Percentiles rank a stretch among this genome's conserved stretches.
phyloP scores from a whole-genome alignment of 2,113 vertebrate species.

The Ceratotherium simum region DNA sequence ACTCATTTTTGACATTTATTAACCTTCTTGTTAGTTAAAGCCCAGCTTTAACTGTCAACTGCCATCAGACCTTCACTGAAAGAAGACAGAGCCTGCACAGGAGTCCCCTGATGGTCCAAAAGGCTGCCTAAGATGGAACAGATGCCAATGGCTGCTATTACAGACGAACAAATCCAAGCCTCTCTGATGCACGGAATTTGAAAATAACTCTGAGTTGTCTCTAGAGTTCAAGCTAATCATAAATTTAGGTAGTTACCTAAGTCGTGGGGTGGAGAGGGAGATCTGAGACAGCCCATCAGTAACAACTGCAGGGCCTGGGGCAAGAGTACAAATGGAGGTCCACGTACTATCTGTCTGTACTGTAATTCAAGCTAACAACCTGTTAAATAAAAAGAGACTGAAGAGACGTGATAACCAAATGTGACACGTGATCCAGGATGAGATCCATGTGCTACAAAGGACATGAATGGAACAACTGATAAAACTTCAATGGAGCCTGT shows the following conservation, averaged over 20 bases:
- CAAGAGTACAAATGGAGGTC: neutral
- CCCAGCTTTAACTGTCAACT: conserved; percentile 55
- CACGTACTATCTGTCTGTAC: neutral
- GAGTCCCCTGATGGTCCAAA: neutral
- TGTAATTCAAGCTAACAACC: neutral
- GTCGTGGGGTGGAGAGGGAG: neutral
- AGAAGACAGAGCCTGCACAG: neutral
- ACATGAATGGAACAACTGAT: neutral
- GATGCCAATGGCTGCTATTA: neutral
- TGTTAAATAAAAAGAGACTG: neutral
- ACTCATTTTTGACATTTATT: conserved; percentile 61
- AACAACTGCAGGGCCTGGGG: neutral
- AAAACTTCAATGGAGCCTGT: neutral
- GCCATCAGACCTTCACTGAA: neutral
- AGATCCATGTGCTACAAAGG: neutral
- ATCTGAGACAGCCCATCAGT: neutral
- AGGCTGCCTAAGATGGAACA: neutral
- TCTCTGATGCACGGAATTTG: neutral
- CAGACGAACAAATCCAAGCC: neutral
- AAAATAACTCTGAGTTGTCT: conserved; percentile 7
- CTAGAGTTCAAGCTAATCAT: neutral
- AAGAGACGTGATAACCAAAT: neutral
- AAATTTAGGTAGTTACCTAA: neutral
- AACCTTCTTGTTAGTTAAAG: conserved; percentile 71
- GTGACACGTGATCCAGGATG: no score